Evolutionary conservation across 1,140 invertebrate genomes (phyloP).

Genomic region (Bombus affinis): DNA sequence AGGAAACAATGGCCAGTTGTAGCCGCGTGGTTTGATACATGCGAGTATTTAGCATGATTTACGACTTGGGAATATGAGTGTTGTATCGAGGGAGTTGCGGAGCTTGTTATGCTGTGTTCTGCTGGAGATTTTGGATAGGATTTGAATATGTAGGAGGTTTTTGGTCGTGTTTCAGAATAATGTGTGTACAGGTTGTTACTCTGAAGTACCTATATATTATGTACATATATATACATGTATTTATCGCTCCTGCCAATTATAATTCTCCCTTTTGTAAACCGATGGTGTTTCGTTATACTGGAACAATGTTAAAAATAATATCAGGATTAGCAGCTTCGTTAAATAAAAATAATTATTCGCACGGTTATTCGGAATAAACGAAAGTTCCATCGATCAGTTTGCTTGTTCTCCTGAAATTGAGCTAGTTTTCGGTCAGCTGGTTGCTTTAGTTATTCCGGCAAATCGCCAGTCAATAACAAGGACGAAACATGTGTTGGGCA

Average conservation of each 20-base stretch:
- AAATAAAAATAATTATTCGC: neutral
- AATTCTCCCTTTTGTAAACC: too few species aligned
- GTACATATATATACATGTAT: too few species aligned
- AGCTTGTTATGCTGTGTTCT: neutral
- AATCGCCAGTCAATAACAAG: conserved; percentile 72
- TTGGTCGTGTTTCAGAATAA: too few species aligned
- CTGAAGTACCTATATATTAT: too few species aligned
- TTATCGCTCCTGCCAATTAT: too few species aligned
- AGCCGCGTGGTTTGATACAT: neutral
- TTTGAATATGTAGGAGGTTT: neutral
- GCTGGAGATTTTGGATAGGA: neutral
- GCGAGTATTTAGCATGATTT: conserved; percentile 4
- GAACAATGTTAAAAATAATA: neutral
- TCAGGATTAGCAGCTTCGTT: neutral
- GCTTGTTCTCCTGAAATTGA: conserved; percentile 14
- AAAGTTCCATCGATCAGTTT: neutral
- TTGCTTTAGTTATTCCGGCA: conserved; percentile 7
- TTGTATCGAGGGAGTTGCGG: neutral
- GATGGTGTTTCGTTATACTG: neutral
- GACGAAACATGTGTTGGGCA: conserved; percentile 64
- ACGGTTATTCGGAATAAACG: neutral
- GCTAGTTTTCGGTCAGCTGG: neutral
- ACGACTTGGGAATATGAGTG: neutral
- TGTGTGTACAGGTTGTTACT: neutral
- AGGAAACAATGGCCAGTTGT: neutral